Evolutionary conservation across 2,113 vertebrate species (phyloP), one percentile per base, ranked within the genome.

Genomic region (Colossoma macropomum): DNA sequence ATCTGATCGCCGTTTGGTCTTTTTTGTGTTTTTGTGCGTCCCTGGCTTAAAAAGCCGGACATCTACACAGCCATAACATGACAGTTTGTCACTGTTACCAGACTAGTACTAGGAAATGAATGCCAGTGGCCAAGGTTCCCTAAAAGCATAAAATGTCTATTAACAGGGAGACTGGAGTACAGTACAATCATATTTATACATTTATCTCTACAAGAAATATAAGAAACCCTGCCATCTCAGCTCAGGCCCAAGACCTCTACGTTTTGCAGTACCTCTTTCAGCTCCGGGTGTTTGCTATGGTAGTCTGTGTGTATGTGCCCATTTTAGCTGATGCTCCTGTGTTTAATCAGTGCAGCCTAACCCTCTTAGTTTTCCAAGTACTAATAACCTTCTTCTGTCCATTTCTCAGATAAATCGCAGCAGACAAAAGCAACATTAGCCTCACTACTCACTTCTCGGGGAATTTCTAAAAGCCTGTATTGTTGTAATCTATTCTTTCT

Each of bases 401-500:
- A 70, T 71, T 72, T 85, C 41, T 78, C 54, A 77, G 78, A 85
- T 56, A 56, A 66, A 56, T 48, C 48, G 75, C 89, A 77, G 32
- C 68, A 75, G 66, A 63, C 50, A 50, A 50, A 30, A 48, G 84
- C 73, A 79, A 86, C 75, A 76, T 73, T 70, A 79, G 66, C 87
- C 73, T 82, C 86, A 77, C 78, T 83, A 84, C 84, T 89, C 79
- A 83, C 80, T 86, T 89, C 91, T 93, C 90, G 87, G 90, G 92
- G 91, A 93, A 92, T 87, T 78, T 83, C 80, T 89, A 87, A 48
- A 71, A 50, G 59, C 71, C 80, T 87, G 63, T 83, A 80, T 82
- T 41, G 63, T 75, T 66, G 38, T 86, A 72, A 77, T 80, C 68
- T 85, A 63, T 88, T 85, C 65, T 91, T 91, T 91, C 84, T 85